Percentiles rank a stretch among this genome's conserved stretches.
Conservation (phyloP, 2,888 invertebrate genomes). For the Scaptomyza reducta region DNA sequence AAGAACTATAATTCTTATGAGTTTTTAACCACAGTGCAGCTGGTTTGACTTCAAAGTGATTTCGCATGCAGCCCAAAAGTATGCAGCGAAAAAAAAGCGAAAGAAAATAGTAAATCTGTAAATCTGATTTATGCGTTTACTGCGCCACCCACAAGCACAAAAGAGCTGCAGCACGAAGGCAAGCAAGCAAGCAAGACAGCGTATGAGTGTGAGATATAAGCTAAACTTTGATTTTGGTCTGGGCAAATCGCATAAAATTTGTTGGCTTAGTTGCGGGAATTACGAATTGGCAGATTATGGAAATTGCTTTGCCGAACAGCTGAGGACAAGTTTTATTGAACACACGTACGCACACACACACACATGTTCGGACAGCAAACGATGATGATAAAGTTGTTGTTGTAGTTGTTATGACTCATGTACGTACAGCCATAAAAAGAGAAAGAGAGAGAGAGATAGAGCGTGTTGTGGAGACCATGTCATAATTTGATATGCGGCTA, state of each 20-base stretch:
- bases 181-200: neutral
- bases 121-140: constrained; percentile 80
- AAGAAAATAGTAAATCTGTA: constrained; percentile 55
- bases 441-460: neutral
- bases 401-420: constrained; percentile 49
- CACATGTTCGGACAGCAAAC: constrained; percentile 32
- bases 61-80: constrained; percentile 48
- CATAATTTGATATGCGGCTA: constrained; percentile 71
- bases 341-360: constrained; percentile 17
- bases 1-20: neutral
- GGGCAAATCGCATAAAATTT: constrained; percentile 66
- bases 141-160: constrained; percentile 44
- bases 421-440: constrained; percentile 19
- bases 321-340: constrained; percentile 59
- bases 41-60: constrained; percentile 18
- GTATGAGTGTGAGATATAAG: neutral
- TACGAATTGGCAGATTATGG: constrained; percentile 79
- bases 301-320: constrained; percentile 62
- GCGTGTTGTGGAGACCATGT: constrained; percentile 19
- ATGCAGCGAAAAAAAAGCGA: constrained; percentile 50
- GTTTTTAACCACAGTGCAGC: constrained; percentile 20
- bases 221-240: constrained; percentile 23
- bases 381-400: constrained; percentile 17
- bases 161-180: constrained; percentile 12
- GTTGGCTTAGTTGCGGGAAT: constrained; percentile 69